Percentiles rank a stretch among this genome's conserved stretches.
Conservation (phyloP, 2,888 invertebrate species). For the Girardia tigrina region DNA sequence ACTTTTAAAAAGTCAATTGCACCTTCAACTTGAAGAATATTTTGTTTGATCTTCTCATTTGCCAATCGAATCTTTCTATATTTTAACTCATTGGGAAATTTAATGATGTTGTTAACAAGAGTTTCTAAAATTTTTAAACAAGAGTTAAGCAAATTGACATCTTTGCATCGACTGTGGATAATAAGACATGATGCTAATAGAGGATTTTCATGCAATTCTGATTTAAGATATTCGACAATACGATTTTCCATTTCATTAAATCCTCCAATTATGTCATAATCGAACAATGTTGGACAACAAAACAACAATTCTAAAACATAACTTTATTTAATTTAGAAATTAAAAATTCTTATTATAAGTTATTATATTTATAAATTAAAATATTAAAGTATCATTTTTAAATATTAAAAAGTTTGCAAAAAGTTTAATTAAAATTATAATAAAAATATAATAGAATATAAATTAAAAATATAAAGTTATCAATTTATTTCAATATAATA, state of each 20-base stretch:
- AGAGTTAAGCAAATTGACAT: not conserved
- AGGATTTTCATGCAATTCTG: not conserved
- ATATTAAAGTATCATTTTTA: too few relatives aligned
- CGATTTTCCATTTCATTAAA: not conserved
- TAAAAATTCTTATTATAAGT: too few relatives aligned
- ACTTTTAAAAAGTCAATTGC: not conserved
- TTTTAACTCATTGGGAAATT: not conserved
- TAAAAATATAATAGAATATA: too few relatives aligned
- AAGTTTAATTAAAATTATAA: too few relatives aligned
- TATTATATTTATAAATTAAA: too few relatives aligned
- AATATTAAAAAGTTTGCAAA: too few relatives aligned
- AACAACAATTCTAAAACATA: not conserved
- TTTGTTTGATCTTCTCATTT: constrained; percentile 3
- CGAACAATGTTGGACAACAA: not conserved
- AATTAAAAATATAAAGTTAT: too few relatives aligned
- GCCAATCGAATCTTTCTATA: not conserved
- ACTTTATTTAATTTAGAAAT: too few relatives aligned
- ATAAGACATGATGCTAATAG: not conserved
- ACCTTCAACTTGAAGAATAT: not conserved
- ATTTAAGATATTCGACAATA: not conserved
- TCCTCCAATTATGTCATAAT: not conserved
- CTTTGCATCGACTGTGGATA: not conserved
- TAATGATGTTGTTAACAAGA: not conserved
- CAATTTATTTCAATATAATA: too few relatives aligned
- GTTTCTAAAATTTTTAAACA: constrained; percentile 12